phyloP scores from a whole-genome alignment of 1,140 invertebrate genomes.

The Philotrypesis tridentata region DNA sequence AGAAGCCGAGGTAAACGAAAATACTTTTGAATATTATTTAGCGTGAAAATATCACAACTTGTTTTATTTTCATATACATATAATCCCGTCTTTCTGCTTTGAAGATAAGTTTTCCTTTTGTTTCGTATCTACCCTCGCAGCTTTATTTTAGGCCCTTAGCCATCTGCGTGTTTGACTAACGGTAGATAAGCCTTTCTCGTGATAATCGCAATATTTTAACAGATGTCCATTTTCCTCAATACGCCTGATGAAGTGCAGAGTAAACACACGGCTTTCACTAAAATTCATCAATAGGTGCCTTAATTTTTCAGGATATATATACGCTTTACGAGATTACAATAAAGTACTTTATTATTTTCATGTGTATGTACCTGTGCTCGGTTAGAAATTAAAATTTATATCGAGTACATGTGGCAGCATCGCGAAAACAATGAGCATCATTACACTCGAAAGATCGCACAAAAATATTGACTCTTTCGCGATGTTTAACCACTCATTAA shows the following conservation, averaged over 20 bases:
- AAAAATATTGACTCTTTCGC: too few species aligned
- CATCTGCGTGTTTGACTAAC: conserved; percentile 54
- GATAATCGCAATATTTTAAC: conserved; percentile 65
- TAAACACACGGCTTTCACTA: conserved; percentile 62
- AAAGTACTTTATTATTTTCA: too few species aligned
- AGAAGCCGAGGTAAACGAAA: conserved; percentile 77
- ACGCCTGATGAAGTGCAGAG: conserved; percentile 65
- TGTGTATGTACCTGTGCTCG: too few species aligned
- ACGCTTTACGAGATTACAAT: too few species aligned
- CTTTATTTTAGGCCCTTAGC: conserved; percentile 43
- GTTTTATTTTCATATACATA: neutral
- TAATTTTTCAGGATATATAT: neutral
- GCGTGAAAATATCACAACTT: neutral
- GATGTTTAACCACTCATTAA: too few species aligned
- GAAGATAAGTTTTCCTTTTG: neutral
- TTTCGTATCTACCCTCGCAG: conserved; percentile 2
- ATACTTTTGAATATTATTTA: conserved; percentile 30
- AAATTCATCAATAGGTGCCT: conserved; percentile 1
- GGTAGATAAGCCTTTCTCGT: conserved; percentile 52
- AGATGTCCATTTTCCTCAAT: conserved; percentile 68
- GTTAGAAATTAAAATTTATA: too few species aligned
- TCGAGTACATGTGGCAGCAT: too few species aligned
- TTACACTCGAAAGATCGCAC: too few species aligned
- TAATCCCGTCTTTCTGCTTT: neutral
- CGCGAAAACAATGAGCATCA: too few species aligned